phyloP scores from a whole-genome alignment of 2,113 vertebrate genomes.

The Sylvilagus bachmani region DNA sequence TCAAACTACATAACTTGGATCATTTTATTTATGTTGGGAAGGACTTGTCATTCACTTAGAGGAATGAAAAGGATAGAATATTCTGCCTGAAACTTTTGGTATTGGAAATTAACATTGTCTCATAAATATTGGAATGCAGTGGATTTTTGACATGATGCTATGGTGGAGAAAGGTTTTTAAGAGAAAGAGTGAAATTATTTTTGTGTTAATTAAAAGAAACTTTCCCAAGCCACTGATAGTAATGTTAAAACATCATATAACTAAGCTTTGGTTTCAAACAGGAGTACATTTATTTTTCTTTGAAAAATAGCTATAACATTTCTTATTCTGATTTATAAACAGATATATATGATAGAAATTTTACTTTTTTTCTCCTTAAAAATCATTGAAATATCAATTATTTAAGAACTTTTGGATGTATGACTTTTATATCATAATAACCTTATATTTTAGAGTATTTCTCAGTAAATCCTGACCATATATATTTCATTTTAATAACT shows the following conservation, averaged over 20 bases:
- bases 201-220: not conserved
- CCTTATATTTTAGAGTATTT: not conserved
- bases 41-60: not conserved
- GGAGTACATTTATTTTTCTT: not conserved
- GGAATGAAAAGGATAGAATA: not conserved
- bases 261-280: not conserved
- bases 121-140: not conserved
- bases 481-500: not conserved
- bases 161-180: not conserved
- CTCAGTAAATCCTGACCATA: not conserved
- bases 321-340: not conserved
- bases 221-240: not conserved
- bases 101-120: not conserved
- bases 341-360: not conserved
- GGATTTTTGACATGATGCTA: not conserved
- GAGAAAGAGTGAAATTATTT: not conserved
- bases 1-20: not conserved
- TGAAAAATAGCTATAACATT: not conserved
- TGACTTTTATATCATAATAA: not conserved
- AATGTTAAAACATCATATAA: not conserved
- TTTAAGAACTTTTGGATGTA: not conserved
- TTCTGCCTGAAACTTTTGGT: not conserved
- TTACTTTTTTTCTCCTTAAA: constrained; percentile 8
- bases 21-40: not conserved
- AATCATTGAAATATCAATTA: not conserved